Conservation (phyloP, 2,797 vertebrate species). For the Lepilemur septentrionalis region DNA sequence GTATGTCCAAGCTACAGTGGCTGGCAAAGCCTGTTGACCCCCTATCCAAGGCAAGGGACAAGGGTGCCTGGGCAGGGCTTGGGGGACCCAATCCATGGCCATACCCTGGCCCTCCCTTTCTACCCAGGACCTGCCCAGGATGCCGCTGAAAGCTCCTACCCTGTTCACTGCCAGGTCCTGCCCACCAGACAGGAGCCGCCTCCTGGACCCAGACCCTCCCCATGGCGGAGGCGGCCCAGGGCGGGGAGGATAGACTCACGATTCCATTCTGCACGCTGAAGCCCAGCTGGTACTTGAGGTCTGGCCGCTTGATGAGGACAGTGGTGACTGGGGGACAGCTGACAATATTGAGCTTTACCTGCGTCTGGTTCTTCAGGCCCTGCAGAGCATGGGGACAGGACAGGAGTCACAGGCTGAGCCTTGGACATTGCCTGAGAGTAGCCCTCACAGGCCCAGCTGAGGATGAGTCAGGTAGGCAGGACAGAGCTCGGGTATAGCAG, state of each 20-base stretch:
- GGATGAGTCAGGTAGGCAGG: not conserved
- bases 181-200: not conserved
- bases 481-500: accelerated
- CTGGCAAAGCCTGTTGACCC: not conserved
- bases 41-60: not conserved
- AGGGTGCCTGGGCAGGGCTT: not conserved
- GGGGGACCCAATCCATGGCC: not conserved
- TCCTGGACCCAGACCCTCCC: not conserved
- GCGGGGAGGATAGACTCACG: slow-evolving; percentile 84
- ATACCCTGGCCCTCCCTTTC: not conserved
- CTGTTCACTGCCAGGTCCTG: accelerated
- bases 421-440: accelerated
- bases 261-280: slow-evolving; percentile 99
- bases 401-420: not conserved
- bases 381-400: slow-evolving; percentile 64
- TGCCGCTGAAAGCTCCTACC: not conserved
- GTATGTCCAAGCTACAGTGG: not conserved
- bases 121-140: not conserved
- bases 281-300: slow-evolving; percentile 98
- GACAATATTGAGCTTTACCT: slow-evolving; percentile 98
- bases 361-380: slow-evolving; percentile 98
- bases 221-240: accelerated
- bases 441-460: accelerated
- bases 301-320: slow-evolving; percentile 98
- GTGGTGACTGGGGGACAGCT: slow-evolving; percentile 99